Base-by-base conservation (phyloP, 2,888 invertebrate species). In the Lordiphosa andalusiaca region DNA sequence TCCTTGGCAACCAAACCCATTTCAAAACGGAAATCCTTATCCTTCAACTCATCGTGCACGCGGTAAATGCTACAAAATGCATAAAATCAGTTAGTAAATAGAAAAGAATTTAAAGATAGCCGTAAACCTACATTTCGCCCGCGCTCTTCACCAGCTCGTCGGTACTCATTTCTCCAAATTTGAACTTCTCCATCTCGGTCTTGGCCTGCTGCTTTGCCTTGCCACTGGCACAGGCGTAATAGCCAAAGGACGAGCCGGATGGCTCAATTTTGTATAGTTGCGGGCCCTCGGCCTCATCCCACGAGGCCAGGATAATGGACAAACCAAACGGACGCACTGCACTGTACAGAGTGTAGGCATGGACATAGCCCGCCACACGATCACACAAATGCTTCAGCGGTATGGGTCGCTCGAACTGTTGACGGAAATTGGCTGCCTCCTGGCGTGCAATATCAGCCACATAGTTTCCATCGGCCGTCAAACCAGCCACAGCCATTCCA, bases 141-240 rank as follows among this genome's bases (percentile, higher is more conserved):
- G 98, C 98, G 91, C 98, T 97, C 88, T 97, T 98, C 0, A 98
- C 94, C 49, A 98, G 90, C 53, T 98, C 96, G 70, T 93, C 93
- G 67, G 95, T 95, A 19, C 93, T 92, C 93, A 98, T 92, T 62
- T 96, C 95, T 16, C 93, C 92, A 64, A 97, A 91, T 88, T 97
- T 98, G 48, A 98, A 90, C 89, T 99, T 99, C 89, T 99, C 99
- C 86, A 99, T 98, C 92, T 99, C 99, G 44, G 99, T 99, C 91
- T 99, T 99, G 1, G 99, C 99, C 41, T 98, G 96, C 89, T 99
- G 99, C 87, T 98, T 98, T 1, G 99, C 99, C 91, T 99, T 99
- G 53, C 99, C 99, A 71, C 98, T 95, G 6, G 99, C 98, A 92
- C 98, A 98, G 7, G 98, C 99, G 88, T 93, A 94, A 89, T 98